A percentile compares a stretch with the other conserved stretches of the same genome.
phyloP scores from a whole-genome alignment of 2,113 vertebrate genomes.

The Indicator indicator region DNA sequence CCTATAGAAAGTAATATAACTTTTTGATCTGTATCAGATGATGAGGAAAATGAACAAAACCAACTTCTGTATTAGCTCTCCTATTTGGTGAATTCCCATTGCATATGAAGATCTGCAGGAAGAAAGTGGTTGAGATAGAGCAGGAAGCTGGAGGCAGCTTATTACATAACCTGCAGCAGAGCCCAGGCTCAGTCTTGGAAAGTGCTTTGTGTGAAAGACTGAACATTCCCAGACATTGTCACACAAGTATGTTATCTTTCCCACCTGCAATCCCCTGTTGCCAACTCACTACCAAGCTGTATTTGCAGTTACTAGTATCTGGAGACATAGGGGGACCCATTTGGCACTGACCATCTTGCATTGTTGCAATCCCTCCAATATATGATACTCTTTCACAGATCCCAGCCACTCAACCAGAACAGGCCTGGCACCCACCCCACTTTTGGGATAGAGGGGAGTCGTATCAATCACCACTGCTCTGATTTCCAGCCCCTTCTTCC shows the following conservation, averaged over 20 bases:
- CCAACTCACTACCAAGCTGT: background rate
- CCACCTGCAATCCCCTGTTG: background rate
- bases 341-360: background rate
- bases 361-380: background rate
- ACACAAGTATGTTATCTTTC: background rate
- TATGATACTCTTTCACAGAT: background rate
- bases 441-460: background rate
- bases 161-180: background rate
- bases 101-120: background rate
- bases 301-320: background rate
- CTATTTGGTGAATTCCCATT: background rate
- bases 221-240: background rate
- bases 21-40: constrained; percentile 43
- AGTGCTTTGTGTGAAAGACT: fast-evolving
- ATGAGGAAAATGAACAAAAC: constrained; percentile 18
- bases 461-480: background rate
- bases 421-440: background rate
- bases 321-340: fast-evolving
- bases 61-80: background rate
- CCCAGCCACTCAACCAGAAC: background rate
- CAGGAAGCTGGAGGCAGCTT: background rate
- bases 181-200: background rate
- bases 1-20: background rate
- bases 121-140: background rate
- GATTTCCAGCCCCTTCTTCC: background rate